Evolutionary conservation across 53 echinoderm and acorn worm genomes (phyloP).

Genomic region (Temnopleurus reevesii): DNA sequence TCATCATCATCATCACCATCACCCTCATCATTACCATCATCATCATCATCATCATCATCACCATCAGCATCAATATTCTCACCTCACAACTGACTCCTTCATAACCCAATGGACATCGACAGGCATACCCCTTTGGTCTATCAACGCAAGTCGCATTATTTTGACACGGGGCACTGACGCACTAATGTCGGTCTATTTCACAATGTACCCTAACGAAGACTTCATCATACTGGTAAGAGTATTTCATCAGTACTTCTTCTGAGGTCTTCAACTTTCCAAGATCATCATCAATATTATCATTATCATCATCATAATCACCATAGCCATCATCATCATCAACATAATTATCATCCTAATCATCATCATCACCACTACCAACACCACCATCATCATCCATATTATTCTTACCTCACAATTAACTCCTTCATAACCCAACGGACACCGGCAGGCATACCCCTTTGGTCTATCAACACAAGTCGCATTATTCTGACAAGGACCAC

Average conservation of each 20-base stretch:
- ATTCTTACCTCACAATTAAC: slow-evolving; percentile 23
- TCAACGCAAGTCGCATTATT: slow-evolving; percentile 38
- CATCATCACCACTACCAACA: too few relatives aligned
- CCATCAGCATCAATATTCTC: background rate
- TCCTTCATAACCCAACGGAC: slow-evolving; percentile 22
- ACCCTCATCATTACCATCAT: too few relatives aligned
- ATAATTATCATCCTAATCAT: too few relatives aligned
- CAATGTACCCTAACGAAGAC: slow-evolving; percentile 14
- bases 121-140: background rate
- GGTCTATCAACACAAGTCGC: slow-evolving; percentile 29
- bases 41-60: too few relatives aligned
- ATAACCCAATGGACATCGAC: slow-evolving; percentile 16
- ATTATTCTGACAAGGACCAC: slow-evolving; percentile 11
- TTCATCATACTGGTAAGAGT: background rate
- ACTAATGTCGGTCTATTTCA: slow-evolving; percentile 23
- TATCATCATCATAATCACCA: too few relatives aligned
- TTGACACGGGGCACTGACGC: background rate
- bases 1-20: too few relatives aligned
- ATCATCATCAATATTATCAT: too few relatives aligned
- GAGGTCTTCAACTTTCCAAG: too few relatives aligned
- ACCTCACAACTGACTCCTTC: slow-evolving; percentile 45
- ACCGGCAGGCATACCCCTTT: background rate
- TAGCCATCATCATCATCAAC: too few relatives aligned
- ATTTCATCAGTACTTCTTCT: too few relatives aligned
- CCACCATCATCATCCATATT: too few relatives aligned